A percentile compares a stretch with the other conserved stretches of the same genome.
These are phyloP conservation scores for Pachymerium ferrugineum DNA, from an alignment of 2,888 invertebrate genomes.

Conservation along the genomic window DNA sequence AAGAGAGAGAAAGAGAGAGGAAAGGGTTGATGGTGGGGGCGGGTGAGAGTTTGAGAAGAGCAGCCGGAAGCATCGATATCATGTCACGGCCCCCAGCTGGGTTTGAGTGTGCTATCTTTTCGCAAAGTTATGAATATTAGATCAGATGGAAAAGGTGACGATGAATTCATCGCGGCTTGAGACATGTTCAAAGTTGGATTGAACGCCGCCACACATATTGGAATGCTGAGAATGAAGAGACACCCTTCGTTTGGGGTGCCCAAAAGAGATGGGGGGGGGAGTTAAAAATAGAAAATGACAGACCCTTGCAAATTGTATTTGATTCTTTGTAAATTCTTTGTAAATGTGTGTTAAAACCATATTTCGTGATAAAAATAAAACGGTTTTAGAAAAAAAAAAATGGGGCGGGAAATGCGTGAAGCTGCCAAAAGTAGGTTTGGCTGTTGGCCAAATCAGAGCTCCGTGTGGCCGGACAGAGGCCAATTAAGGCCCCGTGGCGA, in stretches of 20 bases:
- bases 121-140: not conserved
- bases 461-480: not conserved
- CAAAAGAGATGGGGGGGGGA: not conserved
- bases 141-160: conserved; percentile 2
- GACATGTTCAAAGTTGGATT: not conserved
- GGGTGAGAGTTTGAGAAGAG: not conserved
- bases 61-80: conserved; percentile 1
- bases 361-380: not conserved
- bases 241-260: not conserved
- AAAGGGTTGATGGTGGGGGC: not conserved
- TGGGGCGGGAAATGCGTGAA: not conserved
- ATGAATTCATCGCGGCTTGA: conserved; percentile 2
- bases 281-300: not conserved
- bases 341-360: no score
- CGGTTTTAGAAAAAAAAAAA: not conserved
- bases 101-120: not conserved
- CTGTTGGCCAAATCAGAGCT: not conserved
- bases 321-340: no score
- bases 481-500: not conserved
- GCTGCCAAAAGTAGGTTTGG: not conserved
- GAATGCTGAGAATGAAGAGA: not conserved
- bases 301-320: not conserved
- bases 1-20: not conserved
- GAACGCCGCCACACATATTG: no score
- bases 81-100: not conserved